phyloP scores from a whole-genome alignment of 2,888 invertebrate genomes.

The Limnephilus marmoratus region DNA sequence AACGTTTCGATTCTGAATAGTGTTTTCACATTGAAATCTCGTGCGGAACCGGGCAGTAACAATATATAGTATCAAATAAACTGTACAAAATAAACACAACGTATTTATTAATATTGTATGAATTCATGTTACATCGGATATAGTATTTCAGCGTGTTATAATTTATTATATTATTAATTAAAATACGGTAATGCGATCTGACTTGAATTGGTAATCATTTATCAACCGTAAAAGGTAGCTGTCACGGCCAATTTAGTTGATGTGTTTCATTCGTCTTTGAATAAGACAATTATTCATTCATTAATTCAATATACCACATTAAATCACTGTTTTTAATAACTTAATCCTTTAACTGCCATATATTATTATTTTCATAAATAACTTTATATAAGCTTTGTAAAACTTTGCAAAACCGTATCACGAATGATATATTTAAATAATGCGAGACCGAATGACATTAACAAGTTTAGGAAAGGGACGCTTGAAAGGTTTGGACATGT shows the following conservation, averaged over 20 bases:
- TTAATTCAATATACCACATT: background rate
- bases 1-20: too few relatives aligned
- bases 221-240: constrained; percentile 7
- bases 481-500: background rate
- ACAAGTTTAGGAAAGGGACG: background rate
- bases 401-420: too few relatives aligned
- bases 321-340: background rate
- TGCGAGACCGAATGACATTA: background rate
- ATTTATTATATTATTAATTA: background rate
- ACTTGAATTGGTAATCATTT: background rate
- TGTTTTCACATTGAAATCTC: too few relatives aligned
- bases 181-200: background rate
- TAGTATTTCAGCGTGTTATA: background rate
- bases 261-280: constrained; percentile 8
- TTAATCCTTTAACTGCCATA: background rate
- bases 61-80: background rate
- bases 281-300: constrained; percentile 13
- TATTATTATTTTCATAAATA: too few relatives aligned
- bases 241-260: constrained; percentile 12
- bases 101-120: background rate
- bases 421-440: too few relatives aligned
- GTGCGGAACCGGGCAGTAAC: too few relatives aligned
- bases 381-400: too few relatives aligned
- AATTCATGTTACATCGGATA: background rate
- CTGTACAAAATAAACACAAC: background rate